Conservation (phyloP, 2,888 invertebrate genomes). For the Caradrina clavipalpis region DNA sequence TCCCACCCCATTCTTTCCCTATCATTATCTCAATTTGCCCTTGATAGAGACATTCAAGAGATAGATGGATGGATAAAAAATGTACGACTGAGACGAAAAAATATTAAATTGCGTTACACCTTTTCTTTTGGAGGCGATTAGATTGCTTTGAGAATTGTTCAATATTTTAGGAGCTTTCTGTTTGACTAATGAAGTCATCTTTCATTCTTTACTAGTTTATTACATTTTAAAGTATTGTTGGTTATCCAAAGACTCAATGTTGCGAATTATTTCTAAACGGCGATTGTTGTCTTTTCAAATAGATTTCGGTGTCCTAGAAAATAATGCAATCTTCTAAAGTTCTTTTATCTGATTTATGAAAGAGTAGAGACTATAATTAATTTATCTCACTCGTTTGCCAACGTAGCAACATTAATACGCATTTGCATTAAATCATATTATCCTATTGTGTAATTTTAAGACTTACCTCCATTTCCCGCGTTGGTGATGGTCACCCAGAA, state of each 20-base stretch:
- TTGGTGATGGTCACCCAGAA: conserved; percentile 99
- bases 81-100: conserved; percentile 53
- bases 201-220: conserved; percentile 15
- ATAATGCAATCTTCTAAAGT: neutral
- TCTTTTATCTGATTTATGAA: neutral
- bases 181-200: conserved; percentile 25
- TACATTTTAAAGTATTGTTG: neutral
- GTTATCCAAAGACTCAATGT: neutral
- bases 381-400: neutral
- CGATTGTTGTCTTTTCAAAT: neutral
- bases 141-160: conserved; percentile 46
- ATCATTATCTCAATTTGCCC: conserved; percentile 82
- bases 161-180: conserved; percentile 45
- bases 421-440: neutral
- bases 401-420: conserved; percentile 7
- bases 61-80: conserved; percentile 60
- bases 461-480: conserved; percentile 96
- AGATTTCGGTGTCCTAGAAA: conserved; percentile 22
- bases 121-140: conserved; percentile 49
- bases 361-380: neutral
- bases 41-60: conserved; percentile 80
- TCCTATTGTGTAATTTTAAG: conserved; percentile 1
- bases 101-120: conserved; percentile 59
- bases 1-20: conserved; percentile 67
- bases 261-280: no score